Conservation (phyloP, 53 echinoderm and acorn worm species). For the Luidia sarsii region DNA sequence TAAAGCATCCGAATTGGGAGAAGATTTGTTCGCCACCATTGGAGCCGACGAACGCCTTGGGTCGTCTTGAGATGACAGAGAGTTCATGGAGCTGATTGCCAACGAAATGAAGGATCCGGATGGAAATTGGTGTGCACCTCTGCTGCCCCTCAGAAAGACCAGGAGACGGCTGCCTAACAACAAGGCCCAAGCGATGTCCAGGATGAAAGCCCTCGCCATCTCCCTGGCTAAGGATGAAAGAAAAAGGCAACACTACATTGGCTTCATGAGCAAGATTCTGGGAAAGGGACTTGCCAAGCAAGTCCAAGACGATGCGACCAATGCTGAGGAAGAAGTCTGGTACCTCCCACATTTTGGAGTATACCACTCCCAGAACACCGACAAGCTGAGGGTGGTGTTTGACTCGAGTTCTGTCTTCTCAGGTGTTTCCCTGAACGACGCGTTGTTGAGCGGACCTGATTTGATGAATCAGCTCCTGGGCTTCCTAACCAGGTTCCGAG, state of each 20-base stretch:
- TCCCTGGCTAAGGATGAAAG: neutral
- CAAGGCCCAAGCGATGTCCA: slow-evolving; percentile 25
- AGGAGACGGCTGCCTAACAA: slow-evolving; percentile 50
- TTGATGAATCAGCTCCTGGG: slow-evolving; percentile 41
- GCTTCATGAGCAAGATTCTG: slow-evolving; percentile 27
- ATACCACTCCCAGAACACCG: slow-evolving; percentile 30
- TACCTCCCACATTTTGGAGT: slow-evolving; percentile 38
- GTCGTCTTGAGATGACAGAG: slow-evolving; percentile 46
- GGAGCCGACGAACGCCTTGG: slow-evolving; percentile 24
- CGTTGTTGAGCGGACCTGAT: slow-evolving; percentile 27
- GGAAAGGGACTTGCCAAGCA: neutral
- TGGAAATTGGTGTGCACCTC: slow-evolving; percentile 63
- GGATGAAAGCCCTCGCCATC: slow-evolving; percentile 5
- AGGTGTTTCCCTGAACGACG: slow-evolving; percentile 36
- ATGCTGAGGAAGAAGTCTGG: neutral
- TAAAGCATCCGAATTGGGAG: slow-evolving; percentile 37
- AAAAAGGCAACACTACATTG: slow-evolving; percentile 16
- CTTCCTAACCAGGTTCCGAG: slow-evolving; percentile 23
- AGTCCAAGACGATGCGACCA: slow-evolving; percentile 2
- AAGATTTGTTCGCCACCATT: slow-evolving; percentile 25
- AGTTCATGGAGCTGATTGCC: slow-evolving; percentile 53
- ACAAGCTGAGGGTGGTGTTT: too few relatives aligned
- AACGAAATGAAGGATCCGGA: slow-evolving; percentile 49
- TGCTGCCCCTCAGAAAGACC: slow-evolving; percentile 51
- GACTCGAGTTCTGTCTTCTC: slow-evolving; percentile 26